Evolutionary conservation across 2,888 invertebrate genomes (phyloP), one percentile per base, ranked within the genome.

Genomic region (Eulithis testata): DNA sequence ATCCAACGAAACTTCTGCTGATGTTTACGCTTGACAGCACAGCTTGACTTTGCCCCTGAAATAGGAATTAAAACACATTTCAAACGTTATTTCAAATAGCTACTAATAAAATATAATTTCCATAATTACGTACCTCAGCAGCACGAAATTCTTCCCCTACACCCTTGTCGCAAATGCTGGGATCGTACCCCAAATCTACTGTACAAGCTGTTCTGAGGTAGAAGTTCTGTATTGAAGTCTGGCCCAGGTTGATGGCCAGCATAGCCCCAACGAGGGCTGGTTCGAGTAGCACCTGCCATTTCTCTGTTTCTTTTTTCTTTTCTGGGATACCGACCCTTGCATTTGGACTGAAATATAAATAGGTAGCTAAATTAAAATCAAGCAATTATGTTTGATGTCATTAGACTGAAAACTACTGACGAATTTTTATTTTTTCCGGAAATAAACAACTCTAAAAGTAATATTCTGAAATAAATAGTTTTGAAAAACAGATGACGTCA

Each of bases 201-300:
- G 95, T 90, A 75, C 96, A 96, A 0, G 96, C 96, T 74, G 96
- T 96, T 75, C 95, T 95, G 66, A 96, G 86, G 79, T 96, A 96
- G 63, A 96, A 90, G 82, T 96, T 96, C 82, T 96, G 96, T 11
- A 96, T 93, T 8, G 96, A 96, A n/a, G 96, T 90, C 74, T 95
- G 94, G 0, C 95, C 95, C 12, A 93, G 78, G 75, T 90, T 91
- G 76, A 93, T 93, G 5, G 93, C 92, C 73, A 92, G 84, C 91
- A 96, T 96, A 76, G 96, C 95, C 55, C 95, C 95, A 6, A 95
- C 95, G 55, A 96, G 84, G 82, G 96, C 95, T 0, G 96, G 96
- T 77, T 96, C 96, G 6, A 96, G 94, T 4, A 96, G 94, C 63
- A 96, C 91, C 60, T 78, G 78, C 82, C 89, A 90, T 84, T 83